Percentiles rank a stretch among this genome's conserved stretches.
phyloP scores from a whole-genome alignment of 2,113 vertebrate species.

The Lampris incognitus region DNA sequence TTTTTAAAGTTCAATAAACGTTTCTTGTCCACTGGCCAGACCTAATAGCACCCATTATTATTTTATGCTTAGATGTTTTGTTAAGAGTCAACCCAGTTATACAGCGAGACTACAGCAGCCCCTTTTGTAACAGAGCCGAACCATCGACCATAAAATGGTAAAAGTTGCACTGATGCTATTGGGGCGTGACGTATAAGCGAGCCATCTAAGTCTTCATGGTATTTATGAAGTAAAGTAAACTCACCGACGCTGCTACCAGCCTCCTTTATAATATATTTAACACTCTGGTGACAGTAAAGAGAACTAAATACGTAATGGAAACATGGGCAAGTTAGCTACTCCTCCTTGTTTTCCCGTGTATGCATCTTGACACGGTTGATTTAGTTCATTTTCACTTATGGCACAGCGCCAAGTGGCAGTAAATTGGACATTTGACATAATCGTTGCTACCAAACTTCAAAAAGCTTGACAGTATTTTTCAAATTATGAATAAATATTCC shows the following conservation, averaged over 20 bases:
- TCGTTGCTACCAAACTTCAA: neutral
- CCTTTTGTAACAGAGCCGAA: conserved; percentile 8
- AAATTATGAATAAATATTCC: neutral
- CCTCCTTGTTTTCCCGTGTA: no score
- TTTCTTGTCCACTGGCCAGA: conserved; percentile 66
- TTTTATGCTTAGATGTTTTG: conserved; percentile 64
- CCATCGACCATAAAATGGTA: neutral
- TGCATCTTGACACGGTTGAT: neutral
- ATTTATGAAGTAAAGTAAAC: no score
- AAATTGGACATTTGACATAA: neutral
- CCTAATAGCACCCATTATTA: conserved; percentile 59
- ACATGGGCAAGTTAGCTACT: no score
- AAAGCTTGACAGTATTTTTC: neutral
- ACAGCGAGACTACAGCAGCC: conserved; percentile 3
- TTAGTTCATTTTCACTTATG: neutral
- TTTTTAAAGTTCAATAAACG: conserved; percentile 78
- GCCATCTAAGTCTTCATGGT: no score
- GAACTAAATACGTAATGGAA: no score
- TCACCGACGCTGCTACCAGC: no score
- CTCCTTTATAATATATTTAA: no score
- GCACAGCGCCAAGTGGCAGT: neutral
- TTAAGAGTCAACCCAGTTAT: conserved; percentile 35
- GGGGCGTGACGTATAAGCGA: no score
- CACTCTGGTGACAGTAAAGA: no score
- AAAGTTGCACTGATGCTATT: neutral